These are phyloP conservation scores for Bellardia pandia DNA, from an alignment of 2,888 invertebrate species.

Conservation along the genomic window DNA sequence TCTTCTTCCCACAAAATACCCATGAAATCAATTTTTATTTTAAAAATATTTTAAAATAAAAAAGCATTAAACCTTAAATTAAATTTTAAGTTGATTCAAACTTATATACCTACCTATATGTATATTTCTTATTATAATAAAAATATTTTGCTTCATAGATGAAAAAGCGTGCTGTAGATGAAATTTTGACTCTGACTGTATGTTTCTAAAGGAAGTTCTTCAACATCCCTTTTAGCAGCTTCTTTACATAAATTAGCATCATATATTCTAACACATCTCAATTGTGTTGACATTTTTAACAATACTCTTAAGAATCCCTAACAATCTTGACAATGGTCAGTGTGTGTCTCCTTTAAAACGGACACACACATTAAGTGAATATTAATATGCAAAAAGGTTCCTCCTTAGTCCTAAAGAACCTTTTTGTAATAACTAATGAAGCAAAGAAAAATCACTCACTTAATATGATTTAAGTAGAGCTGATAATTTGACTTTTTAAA, in stretches of 20 bases:
- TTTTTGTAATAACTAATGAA: slow-evolving; percentile 15
- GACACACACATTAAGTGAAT: slow-evolving; percentile 4
- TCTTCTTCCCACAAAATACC: too few relatives aligned
- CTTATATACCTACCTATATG: too few relatives aligned
- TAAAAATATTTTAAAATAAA: too few relatives aligned
- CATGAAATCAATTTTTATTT: too few relatives aligned
- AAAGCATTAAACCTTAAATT: too few relatives aligned
- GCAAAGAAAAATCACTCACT: neutral
- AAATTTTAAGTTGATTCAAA: too few relatives aligned
- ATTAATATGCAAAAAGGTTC: slow-evolving; percentile 22
- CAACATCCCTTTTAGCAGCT: neutral
- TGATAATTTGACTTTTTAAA: slow-evolving; percentile 45
- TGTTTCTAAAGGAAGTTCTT: neutral
- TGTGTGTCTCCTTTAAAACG: slow-evolving; percentile 27
- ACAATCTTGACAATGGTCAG: slow-evolving; percentile 20
- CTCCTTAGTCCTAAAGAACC: neutral
- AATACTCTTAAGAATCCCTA: slow-evolving; percentile 17
- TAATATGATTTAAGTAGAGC: slow-evolving; percentile 38
- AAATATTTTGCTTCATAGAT: too few relatives aligned
- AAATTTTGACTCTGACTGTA: too few relatives aligned
- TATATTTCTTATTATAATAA: too few relatives aligned
- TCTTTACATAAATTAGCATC: slow-evolving; percentile 44
- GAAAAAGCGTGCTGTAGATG: too few relatives aligned
- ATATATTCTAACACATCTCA: neutral
- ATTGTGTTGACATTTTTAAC: slow-evolving; percentile 51